A percentile compares a stretch with the other conserved stretches of the same genome.
These are phyloP conservation scores for Forbesichthys papilliferus DNA, from an alignment of 2,113 vertebrate species.

Conservation along the genomic window DNA sequence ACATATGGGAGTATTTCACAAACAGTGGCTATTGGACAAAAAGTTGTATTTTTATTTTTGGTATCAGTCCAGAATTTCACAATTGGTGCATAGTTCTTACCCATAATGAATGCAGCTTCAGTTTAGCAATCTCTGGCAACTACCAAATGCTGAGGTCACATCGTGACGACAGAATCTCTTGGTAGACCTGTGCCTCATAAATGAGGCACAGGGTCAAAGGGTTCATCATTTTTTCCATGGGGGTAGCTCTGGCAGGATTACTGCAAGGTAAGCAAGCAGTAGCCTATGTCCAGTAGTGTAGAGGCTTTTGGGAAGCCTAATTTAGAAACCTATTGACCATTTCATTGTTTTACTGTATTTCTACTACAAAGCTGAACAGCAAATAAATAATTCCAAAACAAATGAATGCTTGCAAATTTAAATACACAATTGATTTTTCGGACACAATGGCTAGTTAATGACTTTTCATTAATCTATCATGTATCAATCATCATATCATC, in stretches of 20 bases:
- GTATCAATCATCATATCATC: too few species aligned
- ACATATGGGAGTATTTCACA: neutral
- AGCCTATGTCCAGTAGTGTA: constrained; percentile 29
- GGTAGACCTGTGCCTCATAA: neutral
- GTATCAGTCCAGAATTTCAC: too few species aligned
- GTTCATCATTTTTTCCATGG: constrained; percentile 63
- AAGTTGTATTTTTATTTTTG: too few species aligned
- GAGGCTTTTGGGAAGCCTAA: constrained; percentile 6
- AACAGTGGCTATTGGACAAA: too few species aligned
- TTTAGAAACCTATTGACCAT: too few species aligned
- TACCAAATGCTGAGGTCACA: neutral
- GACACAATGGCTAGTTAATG: neutral
- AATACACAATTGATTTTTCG: neutral
- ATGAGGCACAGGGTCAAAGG: constrained; percentile 18
- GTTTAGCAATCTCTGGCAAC: neutral
- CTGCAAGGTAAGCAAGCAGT: constrained; percentile 78
- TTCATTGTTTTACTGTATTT: too few species aligned
- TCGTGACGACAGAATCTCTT: neutral
- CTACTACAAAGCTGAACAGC: too few species aligned
- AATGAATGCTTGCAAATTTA: neutral
- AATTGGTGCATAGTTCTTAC: neutral
- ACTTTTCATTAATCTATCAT: too few species aligned
- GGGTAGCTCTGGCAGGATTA: constrained; percentile 77
- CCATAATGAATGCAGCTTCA: neutral
- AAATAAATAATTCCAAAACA: neutral